Conservation (phyloP, 2,888 invertebrate species). For the Thereva unica region DNA sequence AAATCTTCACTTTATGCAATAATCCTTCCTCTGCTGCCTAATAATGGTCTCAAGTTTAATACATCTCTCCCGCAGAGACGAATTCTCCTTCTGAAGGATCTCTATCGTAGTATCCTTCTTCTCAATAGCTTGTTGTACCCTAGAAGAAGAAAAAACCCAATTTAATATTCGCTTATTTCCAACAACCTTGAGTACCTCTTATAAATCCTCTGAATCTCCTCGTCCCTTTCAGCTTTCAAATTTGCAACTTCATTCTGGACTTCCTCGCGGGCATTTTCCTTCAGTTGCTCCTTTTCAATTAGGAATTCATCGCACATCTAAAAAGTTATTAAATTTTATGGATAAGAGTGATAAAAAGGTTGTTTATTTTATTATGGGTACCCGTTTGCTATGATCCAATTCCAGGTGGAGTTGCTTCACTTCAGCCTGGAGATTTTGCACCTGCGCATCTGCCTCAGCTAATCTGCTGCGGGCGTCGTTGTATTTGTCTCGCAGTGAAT, state of each 20-base stretch:
- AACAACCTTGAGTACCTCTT: slow-evolving; percentile 65
- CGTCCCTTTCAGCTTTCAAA: slow-evolving; percentile 69
- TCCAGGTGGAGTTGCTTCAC: slow-evolving; percentile 70
- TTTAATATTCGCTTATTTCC: slow-evolving; percentile 23
- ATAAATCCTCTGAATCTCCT: slow-evolving; percentile 77
- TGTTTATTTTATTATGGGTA: slow-evolving; percentile 47
- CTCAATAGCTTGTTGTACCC: slow-evolving; percentile 79
- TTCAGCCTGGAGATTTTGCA: slow-evolving; percentile 63
- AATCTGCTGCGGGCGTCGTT: slow-evolving; percentile 69
- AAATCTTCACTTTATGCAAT: slow-evolving; percentile 51
- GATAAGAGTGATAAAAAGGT: too few species aligned
- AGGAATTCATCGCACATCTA: slow-evolving; percentile 61
- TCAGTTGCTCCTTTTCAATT: slow-evolving; percentile 63
- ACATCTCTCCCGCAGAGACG: slow-evolving; percentile 72
- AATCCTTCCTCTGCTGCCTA: slow-evolving; percentile 77
- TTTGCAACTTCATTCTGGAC: slow-evolving; percentile 67
- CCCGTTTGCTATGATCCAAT: slow-evolving; percentile 67
- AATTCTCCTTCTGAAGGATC: slow-evolving; percentile 71
- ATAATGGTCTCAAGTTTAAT: slow-evolving; percentile 74
- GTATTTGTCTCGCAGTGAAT: slow-evolving; percentile 68
- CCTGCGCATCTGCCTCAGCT: slow-evolving; percentile 67
- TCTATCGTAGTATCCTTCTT: slow-evolving; percentile 78
- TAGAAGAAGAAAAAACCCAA: slow-evolving; percentile 48
- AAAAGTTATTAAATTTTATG: neutral
- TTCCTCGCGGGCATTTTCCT: slow-evolving; percentile 65